phyloP scores from a whole-genome alignment of 2,888 invertebrate species.

The Zhuqinia jingwanae region DNA sequence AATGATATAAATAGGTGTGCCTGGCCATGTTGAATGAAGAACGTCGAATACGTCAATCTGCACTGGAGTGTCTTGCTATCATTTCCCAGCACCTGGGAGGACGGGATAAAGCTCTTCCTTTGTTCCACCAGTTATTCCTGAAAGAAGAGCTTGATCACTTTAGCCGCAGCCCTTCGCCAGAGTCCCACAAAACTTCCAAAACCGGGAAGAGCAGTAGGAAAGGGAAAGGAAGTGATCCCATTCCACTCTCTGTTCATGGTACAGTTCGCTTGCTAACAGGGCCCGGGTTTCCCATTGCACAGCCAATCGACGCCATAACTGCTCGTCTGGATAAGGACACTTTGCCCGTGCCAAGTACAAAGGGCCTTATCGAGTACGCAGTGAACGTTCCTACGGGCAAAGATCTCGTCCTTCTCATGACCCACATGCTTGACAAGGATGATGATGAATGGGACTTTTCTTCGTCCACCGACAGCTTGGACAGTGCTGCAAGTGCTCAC shows the following conservation, averaged over 20 bases:
- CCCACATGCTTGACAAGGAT: conserved; percentile 66
- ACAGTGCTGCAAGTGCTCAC: conserved; percentile 32
- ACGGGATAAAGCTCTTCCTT: conserved; percentile 61
- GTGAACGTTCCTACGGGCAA: conserved; percentile 70
- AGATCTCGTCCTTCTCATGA: conserved; percentile 66
- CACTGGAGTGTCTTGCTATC: conserved; percentile 89
- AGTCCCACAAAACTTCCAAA: conserved; percentile 37
- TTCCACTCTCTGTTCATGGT: conserved; percentile 51
- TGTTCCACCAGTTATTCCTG: conserved; percentile 58
- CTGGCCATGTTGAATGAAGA: conserved; percentile 84
- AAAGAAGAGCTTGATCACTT: conserved; percentile 59
- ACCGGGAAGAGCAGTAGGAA: conserved; percentile 14
- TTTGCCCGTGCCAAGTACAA: conserved; percentile 66
- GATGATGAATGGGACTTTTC: conserved; percentile 68
- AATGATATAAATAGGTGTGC: conserved; percentile 80
- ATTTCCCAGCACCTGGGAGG: conserved; percentile 84
- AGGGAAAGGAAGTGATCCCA: conserved; percentile 39
- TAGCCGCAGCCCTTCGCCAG: conserved; percentile 60
- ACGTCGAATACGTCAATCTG: conserved; percentile 88
- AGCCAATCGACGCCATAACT: conserved; percentile 62
- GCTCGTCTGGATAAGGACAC: conserved; percentile 63
- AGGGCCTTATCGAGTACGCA: conserved; percentile 69
- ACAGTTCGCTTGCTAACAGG: conserved; percentile 59
- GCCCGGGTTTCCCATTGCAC: conserved; percentile 60
- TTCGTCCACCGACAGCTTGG: conserved; percentile 59